These are phyloP conservation scores for Ectemnius cavifrons DNA, from an alignment of 2,888 invertebrate genomes.

Conservation along the genomic window DNA sequence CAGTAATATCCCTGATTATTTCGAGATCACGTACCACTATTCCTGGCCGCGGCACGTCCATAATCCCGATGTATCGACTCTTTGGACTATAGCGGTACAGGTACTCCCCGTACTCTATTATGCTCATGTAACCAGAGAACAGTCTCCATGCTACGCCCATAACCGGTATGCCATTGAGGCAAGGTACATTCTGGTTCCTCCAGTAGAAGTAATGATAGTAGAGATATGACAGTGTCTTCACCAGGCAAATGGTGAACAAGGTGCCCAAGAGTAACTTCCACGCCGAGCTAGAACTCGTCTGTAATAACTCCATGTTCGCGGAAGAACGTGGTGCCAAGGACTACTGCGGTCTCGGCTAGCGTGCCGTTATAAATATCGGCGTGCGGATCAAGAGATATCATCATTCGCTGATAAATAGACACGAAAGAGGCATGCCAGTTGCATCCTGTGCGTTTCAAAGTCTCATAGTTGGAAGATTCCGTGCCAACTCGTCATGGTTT, in stretches of 20 bases:
- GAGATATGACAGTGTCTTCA: constrained; percentile 11
- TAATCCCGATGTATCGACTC: constrained; percentile 60
- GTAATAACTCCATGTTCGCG: constrained; percentile 32
- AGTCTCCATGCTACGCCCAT: constrained; percentile 44
- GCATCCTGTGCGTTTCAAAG: too few species aligned
- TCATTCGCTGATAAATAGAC: too few species aligned
- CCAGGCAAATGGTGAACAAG: constrained; percentile 22
- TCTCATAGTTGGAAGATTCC: too few species aligned
- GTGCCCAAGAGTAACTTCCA: constrained; percentile 20
- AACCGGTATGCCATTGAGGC: constrained; percentile 31
- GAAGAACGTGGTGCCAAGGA: too few species aligned
- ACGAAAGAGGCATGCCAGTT: too few species aligned
- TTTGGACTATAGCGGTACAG: constrained; percentile 47
- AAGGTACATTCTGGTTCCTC: constrained; percentile 53
- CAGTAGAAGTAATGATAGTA: constrained; percentile 54
- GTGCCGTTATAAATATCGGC: too few species aligned
- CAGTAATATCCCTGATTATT: constrained; percentile 67
- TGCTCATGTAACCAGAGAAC: constrained; percentile 27
- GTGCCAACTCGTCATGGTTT: too few species aligned
- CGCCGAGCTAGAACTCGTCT: background rate
- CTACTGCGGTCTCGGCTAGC: too few species aligned
- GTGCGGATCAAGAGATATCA: too few species aligned
- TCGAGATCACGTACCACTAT: constrained; percentile 70
- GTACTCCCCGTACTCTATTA: constrained; percentile 19
- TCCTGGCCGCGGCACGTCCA: constrained; percentile 63